Percentiles rank a stretch among this genome's conserved stretches.
phyloP scores from a whole-genome alignment of 2,888 invertebrate species.

The Napeogenes inachia region DNA sequence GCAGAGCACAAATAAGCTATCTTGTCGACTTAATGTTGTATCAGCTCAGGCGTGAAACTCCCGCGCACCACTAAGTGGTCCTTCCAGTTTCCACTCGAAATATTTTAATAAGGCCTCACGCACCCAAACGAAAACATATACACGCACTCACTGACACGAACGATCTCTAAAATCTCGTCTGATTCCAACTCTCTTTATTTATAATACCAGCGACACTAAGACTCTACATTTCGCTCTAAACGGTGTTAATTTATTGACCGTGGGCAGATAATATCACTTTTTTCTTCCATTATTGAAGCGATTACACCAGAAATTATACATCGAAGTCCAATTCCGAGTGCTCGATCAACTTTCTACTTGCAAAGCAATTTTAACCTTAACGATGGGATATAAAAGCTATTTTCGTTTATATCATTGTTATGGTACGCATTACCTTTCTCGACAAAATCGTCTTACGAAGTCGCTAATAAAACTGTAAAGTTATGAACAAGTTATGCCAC shows the following conservation, averaged over 20 bases:
- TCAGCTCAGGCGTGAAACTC: conserved; percentile 77
- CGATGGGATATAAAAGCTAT: conserved; percentile 33
- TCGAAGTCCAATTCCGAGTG: conserved; percentile 63
- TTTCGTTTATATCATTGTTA: conserved; percentile 36
- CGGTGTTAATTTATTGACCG: conserved; percentile 78
- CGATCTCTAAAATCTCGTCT: conserved; percentile 55
- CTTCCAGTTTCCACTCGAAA: conserved; percentile 78
- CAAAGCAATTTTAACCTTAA: conserved; percentile 40
- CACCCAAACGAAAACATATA: conserved; percentile 75
- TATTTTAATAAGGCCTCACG: conserved; percentile 78
- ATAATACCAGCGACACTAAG: conserved; percentile 76
- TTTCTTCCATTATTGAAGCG: conserved; percentile 76
- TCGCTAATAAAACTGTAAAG: conserved; percentile 75
- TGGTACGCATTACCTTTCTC: conserved; percentile 61
- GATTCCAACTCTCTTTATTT: conserved; percentile 64
- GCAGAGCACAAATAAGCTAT: conserved; percentile 78
- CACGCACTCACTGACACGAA: conserved; percentile 59
- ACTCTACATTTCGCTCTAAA: conserved; percentile 77
- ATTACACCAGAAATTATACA: conserved; percentile 78
- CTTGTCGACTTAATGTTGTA: conserved; percentile 78
- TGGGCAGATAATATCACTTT: conserved; percentile 78
- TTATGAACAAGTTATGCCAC: conserved; percentile 76
- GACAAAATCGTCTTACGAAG: conserved; percentile 73
- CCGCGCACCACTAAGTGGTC: conserved; percentile 77
- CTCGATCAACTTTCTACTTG: conserved; percentile 41